A percentile compares a stretch with the other conserved stretches of the same genome.
Evolutionary conservation across 2,113 vertebrate species (phyloP).

Genomic region (Prietella phreatophila): DNA sequence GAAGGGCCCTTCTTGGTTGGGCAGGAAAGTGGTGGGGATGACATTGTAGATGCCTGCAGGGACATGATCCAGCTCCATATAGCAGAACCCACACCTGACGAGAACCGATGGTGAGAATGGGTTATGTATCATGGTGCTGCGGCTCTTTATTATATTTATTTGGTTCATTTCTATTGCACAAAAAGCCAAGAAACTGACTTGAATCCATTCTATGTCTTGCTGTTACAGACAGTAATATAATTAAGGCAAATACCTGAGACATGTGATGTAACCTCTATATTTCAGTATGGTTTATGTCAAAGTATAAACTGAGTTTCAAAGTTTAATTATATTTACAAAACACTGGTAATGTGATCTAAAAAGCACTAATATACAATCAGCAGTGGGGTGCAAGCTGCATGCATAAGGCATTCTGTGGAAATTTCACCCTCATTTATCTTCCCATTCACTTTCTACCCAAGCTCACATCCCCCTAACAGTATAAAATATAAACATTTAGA

Average conservation of each 20-base stretch:
- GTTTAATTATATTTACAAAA: too few relatives aligned
- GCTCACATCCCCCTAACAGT: not conserved
- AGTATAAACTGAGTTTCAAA: too few relatives aligned
- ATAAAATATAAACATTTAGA: not conserved
- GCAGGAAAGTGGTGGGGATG: conserved; percentile 92
- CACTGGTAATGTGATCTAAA: too few relatives aligned
- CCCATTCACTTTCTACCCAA: not conserved
- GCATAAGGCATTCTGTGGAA: too few relatives aligned
- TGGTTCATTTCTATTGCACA: not conserved
- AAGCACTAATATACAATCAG: not conserved
- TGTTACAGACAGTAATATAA: not conserved
- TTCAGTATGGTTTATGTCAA: too few relatives aligned
- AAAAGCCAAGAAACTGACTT: not conserved
- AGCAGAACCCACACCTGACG: conserved; percentile 93
- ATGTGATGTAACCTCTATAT: not conserved
- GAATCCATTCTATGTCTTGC: not conserved
- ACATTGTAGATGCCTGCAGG: conserved; percentile 91
- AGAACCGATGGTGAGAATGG: not conserved
- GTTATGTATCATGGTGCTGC: not conserved
- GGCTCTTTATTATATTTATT: not conserved
- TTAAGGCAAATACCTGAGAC: not conserved
- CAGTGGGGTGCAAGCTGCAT: not conserved
- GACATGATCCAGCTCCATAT: conserved; percentile 83
- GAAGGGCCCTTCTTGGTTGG: conserved; percentile 96
- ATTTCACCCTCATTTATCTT: not conserved